Percentiles rank a stretch among this genome's conserved stretches.
phyloP scores from a whole-genome alignment of 2,113 vertebrate genomes.

The Etheostoma cragini region DNA sequence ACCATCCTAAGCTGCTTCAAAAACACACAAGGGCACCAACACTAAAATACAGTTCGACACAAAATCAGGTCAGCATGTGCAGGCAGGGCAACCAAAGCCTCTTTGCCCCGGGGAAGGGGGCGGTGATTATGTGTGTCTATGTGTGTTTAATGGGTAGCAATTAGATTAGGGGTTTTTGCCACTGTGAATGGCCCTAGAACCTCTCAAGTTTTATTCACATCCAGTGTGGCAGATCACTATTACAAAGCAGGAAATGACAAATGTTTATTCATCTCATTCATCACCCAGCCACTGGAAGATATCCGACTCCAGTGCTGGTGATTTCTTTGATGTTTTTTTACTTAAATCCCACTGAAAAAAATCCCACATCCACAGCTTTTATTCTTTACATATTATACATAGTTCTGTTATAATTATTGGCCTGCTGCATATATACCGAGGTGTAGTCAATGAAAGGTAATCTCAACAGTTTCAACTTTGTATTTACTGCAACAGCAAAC shows the following conservation, averaged over 20 bases:
- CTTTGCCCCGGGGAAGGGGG: constrained; percentile 60
- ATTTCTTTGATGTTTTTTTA: not conserved
- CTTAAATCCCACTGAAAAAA: not conserved
- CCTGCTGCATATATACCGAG: not conserved
- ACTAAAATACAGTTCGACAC: constrained; percentile 49
- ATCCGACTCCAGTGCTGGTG: not conserved
- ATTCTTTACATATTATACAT: not conserved
- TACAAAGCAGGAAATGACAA: constrained; percentile 1
- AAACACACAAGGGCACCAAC: constrained; percentile 50
- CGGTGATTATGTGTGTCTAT: constrained; percentile 42
- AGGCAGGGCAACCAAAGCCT: constrained; percentile 68
- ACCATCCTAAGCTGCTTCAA: constrained; percentile 68
- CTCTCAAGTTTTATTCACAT: constrained; percentile 58
- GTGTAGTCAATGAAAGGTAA: not conserved
- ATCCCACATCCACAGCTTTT: not conserved
- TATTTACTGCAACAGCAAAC: not conserved
- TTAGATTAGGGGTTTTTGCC: constrained; percentile 43
- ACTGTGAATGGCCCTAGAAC: constrained; percentile 33
- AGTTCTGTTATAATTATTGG: not conserved
- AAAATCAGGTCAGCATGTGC: constrained; percentile 77
- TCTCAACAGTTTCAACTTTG: not conserved
- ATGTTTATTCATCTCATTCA: constrained; percentile 22
- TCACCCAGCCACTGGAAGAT: constrained; percentile 17
- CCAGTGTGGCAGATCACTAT: constrained; percentile 18
- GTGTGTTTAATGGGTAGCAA: constrained; percentile 47